These are phyloP conservation scores for Eupithecia inturbata DNA, from an alignment of 2,888 invertebrate species.

Conservation along the genomic window DNA sequence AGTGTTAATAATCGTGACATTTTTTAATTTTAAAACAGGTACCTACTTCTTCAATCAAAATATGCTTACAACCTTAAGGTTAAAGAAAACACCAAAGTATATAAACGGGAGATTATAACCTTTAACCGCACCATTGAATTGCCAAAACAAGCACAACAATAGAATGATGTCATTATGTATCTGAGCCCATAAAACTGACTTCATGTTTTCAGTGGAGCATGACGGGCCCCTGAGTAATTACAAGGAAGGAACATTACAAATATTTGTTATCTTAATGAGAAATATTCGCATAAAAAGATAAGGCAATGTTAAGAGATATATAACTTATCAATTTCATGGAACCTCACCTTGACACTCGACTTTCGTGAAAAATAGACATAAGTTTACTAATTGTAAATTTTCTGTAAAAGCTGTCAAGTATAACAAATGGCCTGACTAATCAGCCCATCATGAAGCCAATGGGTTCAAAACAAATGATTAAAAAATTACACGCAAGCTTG, in stretches of 20 bases:
- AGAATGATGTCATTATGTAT: constrained; percentile 42
- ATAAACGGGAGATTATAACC: background rate
- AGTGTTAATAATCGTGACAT: no score
- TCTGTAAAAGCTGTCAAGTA: constrained; percentile 18
- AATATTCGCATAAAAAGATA: constrained; percentile 17
- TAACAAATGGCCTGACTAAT: constrained; percentile 29
- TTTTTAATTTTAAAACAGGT: no score
- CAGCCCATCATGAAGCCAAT: constrained; percentile 32
- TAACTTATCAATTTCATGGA: constrained; percentile 11
- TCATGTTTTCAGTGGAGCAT: constrained; percentile 22
- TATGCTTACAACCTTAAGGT: background rate
- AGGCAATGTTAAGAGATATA: background rate
- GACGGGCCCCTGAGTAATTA: constrained; percentile 23
- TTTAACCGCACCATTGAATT: constrained; percentile 16
- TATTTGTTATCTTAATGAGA: background rate
- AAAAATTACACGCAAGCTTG: constrained; percentile 58
- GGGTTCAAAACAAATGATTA: constrained; percentile 56
- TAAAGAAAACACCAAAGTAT: background rate
- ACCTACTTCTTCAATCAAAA: background rate
- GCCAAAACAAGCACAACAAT: constrained; percentile 38
- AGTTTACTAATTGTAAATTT: constrained; percentile 3
- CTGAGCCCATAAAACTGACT: constrained; percentile 31
- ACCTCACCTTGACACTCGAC: background rate
- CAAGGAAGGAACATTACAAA: constrained; percentile 16
- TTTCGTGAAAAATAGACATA: constrained; percentile 5